Percentiles rank a stretch among this genome's conserved stretches.
Evolutionary conservation across 2,888 invertebrate species (phyloP).

Genomic region (Epinotia demarniana): DNA sequence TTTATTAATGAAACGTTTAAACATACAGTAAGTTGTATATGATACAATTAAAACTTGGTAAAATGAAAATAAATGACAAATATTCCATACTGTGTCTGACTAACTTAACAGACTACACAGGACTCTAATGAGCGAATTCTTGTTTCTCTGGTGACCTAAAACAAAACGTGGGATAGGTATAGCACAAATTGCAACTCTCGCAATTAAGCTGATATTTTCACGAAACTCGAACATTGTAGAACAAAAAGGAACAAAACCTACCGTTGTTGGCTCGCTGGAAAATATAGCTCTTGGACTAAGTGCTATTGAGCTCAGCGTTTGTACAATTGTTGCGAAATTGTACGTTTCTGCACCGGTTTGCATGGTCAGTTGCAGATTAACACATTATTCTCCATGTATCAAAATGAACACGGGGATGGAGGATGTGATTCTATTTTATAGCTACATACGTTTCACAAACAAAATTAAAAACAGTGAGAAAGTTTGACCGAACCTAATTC

Average conservation of each 20-base stretch:
- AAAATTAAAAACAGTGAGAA: too few species aligned
- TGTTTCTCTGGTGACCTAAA: background rate
- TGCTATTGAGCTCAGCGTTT: constrained; percentile 16
- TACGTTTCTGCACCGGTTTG: background rate
- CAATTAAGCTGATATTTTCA: constrained; percentile 18
- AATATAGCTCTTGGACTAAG: constrained; percentile 16
- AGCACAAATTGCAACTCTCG: background rate
- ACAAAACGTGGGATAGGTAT: background rate
- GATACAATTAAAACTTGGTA: too few species aligned
- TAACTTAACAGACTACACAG: too few species aligned
- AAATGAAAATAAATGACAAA: background rate
- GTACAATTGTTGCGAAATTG: constrained; percentile 2
- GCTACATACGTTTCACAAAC: background rate
- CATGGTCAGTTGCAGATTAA: constrained; percentile 1
- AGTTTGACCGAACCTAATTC: too few species aligned
- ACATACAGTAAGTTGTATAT: too few species aligned
- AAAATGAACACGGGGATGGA: background rate
- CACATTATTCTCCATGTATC: constrained; percentile 4
- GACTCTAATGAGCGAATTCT: too few species aligned
- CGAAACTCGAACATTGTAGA: constrained; percentile 1
- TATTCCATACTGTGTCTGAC: background rate
- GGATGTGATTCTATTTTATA: background rate
- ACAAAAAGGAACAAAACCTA: constrained; percentile 10
- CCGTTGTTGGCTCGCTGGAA: constrained; percentile 3
- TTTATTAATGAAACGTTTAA: too few species aligned